phyloP scores from a whole-genome alignment of 2,888 invertebrate species.

The Microctonus aethiopoides region DNA sequence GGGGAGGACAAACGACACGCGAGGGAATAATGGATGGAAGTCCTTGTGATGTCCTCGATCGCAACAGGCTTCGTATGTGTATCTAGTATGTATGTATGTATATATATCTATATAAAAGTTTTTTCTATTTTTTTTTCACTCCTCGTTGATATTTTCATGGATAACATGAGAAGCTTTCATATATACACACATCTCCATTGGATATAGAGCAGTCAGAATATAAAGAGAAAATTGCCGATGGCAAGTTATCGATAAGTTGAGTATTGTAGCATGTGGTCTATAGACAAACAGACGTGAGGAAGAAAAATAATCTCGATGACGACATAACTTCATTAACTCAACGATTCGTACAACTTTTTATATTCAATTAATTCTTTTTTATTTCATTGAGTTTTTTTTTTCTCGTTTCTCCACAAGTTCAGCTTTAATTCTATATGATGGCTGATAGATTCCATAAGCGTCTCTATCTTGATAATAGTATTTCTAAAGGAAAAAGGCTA shows the following conservation, averaged over 20 bases:
- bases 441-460: neutral
- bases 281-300: neutral
- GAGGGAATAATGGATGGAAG: neutral
- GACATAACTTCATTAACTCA: neutral
- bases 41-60: neutral
- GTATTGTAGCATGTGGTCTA: neutral
- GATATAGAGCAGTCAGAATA: neutral
- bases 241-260: conserved; percentile 1
- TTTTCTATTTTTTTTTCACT: neutral
- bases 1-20: neutral
- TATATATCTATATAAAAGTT: neutral
- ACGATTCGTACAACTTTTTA: neutral
- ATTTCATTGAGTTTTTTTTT: neutral
- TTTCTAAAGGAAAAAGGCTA: neutral
- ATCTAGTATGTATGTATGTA: neutral
- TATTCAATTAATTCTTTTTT: neutral
- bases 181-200: neutral
- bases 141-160: neutral
- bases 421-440: neutral
- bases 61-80: neutral
- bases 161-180: neutral
- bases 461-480: neutral
- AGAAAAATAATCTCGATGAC: conserved; percentile 1
- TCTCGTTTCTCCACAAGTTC: neutral
- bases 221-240: conserved; percentile 1